phyloP scores from a whole-genome alignment of 2,888 invertebrate species.

The Erebia epiphron region DNA sequence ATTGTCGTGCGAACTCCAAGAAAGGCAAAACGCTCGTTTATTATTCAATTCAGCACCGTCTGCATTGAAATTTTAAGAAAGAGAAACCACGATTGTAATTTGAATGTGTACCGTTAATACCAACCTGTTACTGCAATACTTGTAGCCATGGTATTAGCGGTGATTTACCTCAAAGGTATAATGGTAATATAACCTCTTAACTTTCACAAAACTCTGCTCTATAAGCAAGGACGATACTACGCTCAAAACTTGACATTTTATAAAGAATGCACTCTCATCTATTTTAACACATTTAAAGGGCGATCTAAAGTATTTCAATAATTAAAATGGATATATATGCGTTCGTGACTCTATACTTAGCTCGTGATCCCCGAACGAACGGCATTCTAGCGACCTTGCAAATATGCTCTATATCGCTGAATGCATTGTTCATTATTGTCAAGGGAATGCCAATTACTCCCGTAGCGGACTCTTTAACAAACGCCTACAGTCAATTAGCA shows the following conservation, averaged over 20 bases:
- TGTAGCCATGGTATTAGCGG: constrained; percentile 2
- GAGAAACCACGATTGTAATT: constrained; percentile 53
- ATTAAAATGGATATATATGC: constrained; percentile 40
- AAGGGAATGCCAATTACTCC: constrained; percentile 59
- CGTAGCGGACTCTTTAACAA: constrained; percentile 49
- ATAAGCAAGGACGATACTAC: neutral
- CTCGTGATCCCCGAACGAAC: constrained; percentile 34
- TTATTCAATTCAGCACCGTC: constrained; percentile 64
- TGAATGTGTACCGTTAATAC: constrained; percentile 17
- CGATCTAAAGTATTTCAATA: constrained; percentile 8
- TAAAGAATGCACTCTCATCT: neutral
- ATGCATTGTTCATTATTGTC: constrained; percentile 54
- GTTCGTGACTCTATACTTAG: constrained; percentile 49
- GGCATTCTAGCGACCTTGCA: constrained; percentile 54
- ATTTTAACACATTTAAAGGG: neutral
- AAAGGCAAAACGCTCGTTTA: constrained; percentile 57
- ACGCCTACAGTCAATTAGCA: constrained; percentile 61
- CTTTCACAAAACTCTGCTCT: constrained; percentile 5
- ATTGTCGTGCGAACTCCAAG: constrained; percentile 71
- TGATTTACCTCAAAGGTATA: constrained; percentile 8
- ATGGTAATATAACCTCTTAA: constrained; percentile 3
- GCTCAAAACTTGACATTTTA: constrained; percentile 14
- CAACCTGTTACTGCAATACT: constrained; percentile 4
- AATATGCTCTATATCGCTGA: constrained; percentile 47
- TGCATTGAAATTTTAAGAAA: constrained; percentile 57